These are phyloP conservation scores for Archips xylosteana DNA, from an alignment of 2,888 invertebrate genomes.

Conservation along the genomic window DNA sequence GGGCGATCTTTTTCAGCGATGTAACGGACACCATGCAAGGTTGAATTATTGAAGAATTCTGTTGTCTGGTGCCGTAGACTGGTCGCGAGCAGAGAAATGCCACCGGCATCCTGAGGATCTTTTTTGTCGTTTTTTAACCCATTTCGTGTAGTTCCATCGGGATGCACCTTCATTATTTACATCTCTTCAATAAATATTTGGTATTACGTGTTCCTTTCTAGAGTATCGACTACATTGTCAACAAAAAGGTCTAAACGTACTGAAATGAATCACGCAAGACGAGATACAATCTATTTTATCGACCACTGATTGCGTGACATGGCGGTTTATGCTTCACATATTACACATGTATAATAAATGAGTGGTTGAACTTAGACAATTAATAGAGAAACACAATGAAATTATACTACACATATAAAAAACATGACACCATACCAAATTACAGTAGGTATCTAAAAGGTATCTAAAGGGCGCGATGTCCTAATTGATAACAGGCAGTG, in stretches of 20 bases:
- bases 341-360: not conserved
- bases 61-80: conserved; percentile 90
- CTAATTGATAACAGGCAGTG: not conserved
- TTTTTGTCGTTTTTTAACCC: conserved; percentile 50
- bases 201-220: not conserved
- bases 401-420: conserved; percentile 11
- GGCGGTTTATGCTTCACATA: conserved; percentile 41
- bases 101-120: conserved; percentile 56
- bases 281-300: conserved; percentile 69
- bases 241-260: conserved; percentile 21
- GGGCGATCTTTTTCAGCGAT: conserved; percentile 91
- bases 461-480: not conserved
- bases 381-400: conserved; percentile 21
- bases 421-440: conserved; percentile 16
- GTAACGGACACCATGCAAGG: conserved; percentile 92
- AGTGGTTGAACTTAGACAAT: conserved; percentile 23
- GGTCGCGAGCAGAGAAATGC: conserved; percentile 81
- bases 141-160: conserved; percentile 57
- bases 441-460: not conserved
- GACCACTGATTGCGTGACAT: conserved; percentile 64
- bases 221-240: conserved; percentile 21
- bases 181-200: conserved; percentile 45
- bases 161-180: conserved; percentile 70
- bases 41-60: conserved; percentile 91
- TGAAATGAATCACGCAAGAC: conserved; percentile 58